These are phyloP conservation scores for Gavia stellata DNA, from an alignment of 2,113 vertebrate species.

Conservation along the genomic window DNA sequence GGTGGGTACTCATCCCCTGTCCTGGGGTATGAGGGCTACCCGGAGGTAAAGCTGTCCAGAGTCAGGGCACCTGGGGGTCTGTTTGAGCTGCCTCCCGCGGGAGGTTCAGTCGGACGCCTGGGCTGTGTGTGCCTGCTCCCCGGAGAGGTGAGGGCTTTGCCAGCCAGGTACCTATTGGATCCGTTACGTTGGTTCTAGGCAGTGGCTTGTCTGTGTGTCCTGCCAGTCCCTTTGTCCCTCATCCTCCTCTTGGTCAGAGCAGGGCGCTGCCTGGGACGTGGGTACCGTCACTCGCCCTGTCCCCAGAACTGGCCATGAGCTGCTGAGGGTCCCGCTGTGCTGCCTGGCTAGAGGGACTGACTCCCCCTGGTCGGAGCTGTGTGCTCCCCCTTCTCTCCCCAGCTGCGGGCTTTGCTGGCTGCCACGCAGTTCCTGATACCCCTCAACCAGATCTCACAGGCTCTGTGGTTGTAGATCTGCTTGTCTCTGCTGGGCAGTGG, in stretches of 20 bases:
- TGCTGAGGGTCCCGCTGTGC: neutral
- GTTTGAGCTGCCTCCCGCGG: neutral
- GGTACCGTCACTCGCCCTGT: fast-evolving
- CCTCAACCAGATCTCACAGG: neutral
- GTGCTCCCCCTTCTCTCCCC: neutral
- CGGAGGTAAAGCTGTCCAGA: neutral
- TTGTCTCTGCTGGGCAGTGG: neutral
- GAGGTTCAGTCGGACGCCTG: fast-evolving
- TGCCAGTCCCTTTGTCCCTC: neutral
- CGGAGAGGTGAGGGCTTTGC: neutral
- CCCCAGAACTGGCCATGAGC: neutral
- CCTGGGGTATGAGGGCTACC: neutral
- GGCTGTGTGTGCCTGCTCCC: neutral
- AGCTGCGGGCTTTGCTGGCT: neutral
- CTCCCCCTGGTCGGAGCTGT: neutral
- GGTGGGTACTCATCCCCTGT: conserved; percentile 57
- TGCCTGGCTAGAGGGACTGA: neutral
- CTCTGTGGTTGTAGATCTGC: neutral
- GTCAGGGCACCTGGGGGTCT: neutral
- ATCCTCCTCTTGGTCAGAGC: neutral
- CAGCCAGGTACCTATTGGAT: neutral
- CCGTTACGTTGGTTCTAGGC: neutral
- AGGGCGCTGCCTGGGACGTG: neutral
- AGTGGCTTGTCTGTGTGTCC: neutral
- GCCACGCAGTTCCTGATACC: neutral